Conservation (phyloP, 2,888 invertebrate genomes). For the Platycheirus albimanus region DNA sequence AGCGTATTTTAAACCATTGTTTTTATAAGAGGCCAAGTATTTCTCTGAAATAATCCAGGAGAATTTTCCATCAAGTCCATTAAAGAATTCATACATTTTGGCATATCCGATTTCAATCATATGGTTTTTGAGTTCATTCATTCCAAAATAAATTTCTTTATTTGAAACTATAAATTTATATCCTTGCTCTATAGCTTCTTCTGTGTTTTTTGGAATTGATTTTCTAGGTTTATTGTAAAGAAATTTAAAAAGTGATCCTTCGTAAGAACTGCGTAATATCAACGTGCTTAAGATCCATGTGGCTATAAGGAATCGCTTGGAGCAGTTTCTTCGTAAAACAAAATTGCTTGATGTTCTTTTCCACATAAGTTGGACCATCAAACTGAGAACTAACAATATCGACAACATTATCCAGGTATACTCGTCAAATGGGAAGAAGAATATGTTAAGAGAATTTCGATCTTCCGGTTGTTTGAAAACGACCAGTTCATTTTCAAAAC, state of each 20-base stretch:
- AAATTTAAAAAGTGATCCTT: constrained; percentile 6
- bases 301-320: background rate
- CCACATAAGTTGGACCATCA: background rate
- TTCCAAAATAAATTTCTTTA: background rate
- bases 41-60: background rate
- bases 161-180: constrained; percentile 1
- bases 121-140: background rate
- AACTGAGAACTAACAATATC: background rate
- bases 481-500: background rate
- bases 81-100: background rate
- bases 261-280: background rate
- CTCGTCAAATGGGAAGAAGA: background rate
- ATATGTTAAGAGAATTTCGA: background rate
- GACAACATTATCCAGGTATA: background rate
- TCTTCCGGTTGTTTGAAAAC: background rate
- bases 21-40: background rate
- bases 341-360: background rate
- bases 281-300: background rate
- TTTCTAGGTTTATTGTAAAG: background rate
- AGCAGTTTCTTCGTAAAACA: background rate
- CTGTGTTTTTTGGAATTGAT: background rate
- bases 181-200: background rate
- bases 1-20: background rate
- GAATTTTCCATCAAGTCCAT: background rate
- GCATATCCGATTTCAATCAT: background rate